phyloP scores from a whole-genome alignment of 64 coral and sea anemone species.

The Montipora capricornis region DNA sequence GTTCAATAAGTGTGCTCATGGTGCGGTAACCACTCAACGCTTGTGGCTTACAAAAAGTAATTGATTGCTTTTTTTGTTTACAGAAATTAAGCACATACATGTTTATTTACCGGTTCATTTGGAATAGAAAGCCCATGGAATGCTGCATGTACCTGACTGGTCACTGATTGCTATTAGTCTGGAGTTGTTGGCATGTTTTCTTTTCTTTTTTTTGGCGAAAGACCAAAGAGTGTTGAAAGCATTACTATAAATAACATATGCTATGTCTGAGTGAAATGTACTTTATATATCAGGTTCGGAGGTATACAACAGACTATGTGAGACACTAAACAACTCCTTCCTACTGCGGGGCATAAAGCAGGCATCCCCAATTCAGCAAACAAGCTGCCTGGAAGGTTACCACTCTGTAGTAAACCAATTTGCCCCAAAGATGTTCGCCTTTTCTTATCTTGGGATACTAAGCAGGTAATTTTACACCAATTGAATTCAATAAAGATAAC shows the following conservation, averaged over 20 bases:
- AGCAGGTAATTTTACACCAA: conserved; percentile 18
- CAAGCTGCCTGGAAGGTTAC: conserved; percentile 55
- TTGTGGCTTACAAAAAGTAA: conserved; percentile 67
- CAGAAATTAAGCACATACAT: too few relatives aligned
- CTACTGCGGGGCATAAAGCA: conserved; percentile 57
- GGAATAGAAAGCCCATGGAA: too few relatives aligned
- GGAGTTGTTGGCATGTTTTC: too few relatives aligned
- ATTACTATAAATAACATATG: too few relatives aligned
- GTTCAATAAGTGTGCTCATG: conserved; percentile 64
- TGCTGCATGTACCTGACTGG: too few relatives aligned
- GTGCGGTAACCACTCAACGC: conserved; percentile 49
- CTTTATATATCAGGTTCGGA: conserved; percentile 26
- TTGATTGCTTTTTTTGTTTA: too few relatives aligned
- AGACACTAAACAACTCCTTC: conserved; percentile 42
- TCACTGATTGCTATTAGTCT: too few relatives aligned
- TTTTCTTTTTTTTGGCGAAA: too few relatives aligned
- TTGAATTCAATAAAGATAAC: too few relatives aligned
- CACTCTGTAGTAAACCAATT: conserved; percentile 8
- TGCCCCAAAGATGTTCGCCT: conserved; percentile 53
- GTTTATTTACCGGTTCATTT: too few relatives aligned
- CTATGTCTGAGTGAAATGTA: not conserved
- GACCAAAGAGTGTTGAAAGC: too few relatives aligned
- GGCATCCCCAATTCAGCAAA: conserved; percentile 53
- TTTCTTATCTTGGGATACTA: conserved; percentile 48
- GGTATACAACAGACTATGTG: conserved; percentile 51